phyloP scores from a whole-genome alignment of 2,113 vertebrate species.

The Macaca mulatta region DNA sequence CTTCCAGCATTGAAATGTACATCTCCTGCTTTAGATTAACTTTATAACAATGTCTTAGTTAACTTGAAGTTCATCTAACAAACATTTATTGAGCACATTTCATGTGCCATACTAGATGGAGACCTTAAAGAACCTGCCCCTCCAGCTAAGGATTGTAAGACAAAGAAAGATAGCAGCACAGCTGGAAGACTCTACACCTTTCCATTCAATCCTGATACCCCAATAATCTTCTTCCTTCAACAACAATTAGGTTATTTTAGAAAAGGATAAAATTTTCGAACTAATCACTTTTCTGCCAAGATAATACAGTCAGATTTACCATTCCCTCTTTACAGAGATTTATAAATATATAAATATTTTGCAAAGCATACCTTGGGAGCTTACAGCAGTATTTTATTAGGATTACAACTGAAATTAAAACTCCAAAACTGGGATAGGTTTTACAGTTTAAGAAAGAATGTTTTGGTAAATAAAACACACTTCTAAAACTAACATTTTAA shows the following conservation, averaged over 20 bases:
- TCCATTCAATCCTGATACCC: neutral
- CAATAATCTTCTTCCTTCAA: neutral
- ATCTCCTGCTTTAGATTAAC: neutral
- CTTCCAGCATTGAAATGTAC: neutral
- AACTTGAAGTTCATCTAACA: neutral
- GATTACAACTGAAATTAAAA: neutral
- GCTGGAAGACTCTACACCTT: neutral
- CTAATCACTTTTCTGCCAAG: neutral
- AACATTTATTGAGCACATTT: neutral
- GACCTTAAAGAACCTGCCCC: neutral
- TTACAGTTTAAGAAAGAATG: neutral
- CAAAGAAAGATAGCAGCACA: neutral
- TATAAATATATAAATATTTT: neutral
- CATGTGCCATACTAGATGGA: neutral
- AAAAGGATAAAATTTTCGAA: neutral
- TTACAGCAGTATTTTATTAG: neutral
- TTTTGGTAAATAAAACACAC: constrained; percentile 3
- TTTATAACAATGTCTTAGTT: neutral
- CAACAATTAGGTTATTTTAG: neutral
- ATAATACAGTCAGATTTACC: neutral
- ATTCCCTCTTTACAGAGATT: neutral
- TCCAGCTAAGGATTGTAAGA: neutral
- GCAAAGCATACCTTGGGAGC: neutral
- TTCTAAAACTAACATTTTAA: neutral
- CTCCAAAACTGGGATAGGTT: neutral